These are phyloP conservation scores for Crenuchus spilurus DNA, from an alignment of 2,797 vertebrate species.

Conservation along the genomic window DNA sequence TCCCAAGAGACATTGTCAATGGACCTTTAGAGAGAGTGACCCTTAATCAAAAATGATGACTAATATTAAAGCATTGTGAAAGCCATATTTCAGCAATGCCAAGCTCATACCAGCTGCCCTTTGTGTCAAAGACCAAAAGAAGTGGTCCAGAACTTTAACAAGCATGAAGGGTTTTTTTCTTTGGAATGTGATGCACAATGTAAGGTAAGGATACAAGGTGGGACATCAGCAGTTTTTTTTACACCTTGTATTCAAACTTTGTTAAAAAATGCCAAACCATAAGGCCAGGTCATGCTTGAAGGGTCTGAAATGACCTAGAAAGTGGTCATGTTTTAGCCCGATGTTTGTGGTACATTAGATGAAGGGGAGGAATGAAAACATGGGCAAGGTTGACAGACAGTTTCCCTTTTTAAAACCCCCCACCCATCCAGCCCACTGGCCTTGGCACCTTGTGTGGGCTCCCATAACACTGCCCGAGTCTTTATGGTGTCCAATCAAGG, in stretches of 20 bases:
- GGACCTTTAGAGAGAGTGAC: neutral
- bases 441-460: constrained; percentile 30
- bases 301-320: constrained; percentile 38
- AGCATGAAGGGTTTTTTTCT: no score
- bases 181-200: no score
- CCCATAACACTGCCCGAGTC: constrained; percentile 14
- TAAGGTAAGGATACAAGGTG: no score
- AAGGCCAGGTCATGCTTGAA: neutral
- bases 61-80: neutral
- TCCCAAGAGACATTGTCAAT: neutral
- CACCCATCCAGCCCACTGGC: constrained; percentile 4
- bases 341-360: constrained; percentile 32
- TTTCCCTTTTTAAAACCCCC: constrained; percentile 44
- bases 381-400: constrained; percentile 12
- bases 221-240: no score
- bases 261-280: neutral
- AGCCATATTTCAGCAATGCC: no score
- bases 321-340: constrained; percentile 4
- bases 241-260: neutral
- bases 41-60: constrained; percentile 6
- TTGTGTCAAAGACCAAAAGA: no score
- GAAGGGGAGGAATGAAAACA: constrained; percentile 40
- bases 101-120: no score
- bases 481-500: constrained; percentile 39
- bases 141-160: no score